Percentiles rank a stretch among this genome's conserved stretches.
phyloP scores from a whole-genome alignment of 2,113 vertebrate species.

The Dolichotis patagonum region DNA sequence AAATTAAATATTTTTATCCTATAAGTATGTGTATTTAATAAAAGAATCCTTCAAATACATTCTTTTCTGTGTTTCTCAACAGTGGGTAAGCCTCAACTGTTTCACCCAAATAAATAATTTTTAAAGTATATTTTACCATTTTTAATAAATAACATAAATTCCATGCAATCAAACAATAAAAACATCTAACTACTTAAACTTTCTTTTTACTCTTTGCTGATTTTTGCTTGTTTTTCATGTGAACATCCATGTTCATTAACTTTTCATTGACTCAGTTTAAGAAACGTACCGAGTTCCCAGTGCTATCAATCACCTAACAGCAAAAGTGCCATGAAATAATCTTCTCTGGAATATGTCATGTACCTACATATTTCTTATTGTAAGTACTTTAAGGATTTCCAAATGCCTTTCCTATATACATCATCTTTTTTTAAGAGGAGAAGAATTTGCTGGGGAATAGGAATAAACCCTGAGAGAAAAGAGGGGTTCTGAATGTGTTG shows the following conservation, averaged over 20 bases:
- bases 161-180: background rate
- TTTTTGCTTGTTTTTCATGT: background rate
- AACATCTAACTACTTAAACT: background rate
- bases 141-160: background rate
- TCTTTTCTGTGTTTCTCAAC: background rate
- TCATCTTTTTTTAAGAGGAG: background rate
- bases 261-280: background rate
- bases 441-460: background rate
- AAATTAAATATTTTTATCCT: background rate
- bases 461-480: background rate
- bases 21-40: background rate
- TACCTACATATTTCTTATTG: background rate
- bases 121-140: background rate
- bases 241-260: background rate
- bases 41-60: background rate
- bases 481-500: background rate
- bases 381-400: background rate
- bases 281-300: background rate
- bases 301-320: background rate
- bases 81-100: background rate
- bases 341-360: background rate
- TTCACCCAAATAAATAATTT: background rate
- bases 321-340: background rate
- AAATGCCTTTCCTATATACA: background rate
- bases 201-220: background rate